Evolutionary conservation across 2,797 vertebrate species (phyloP), one percentile per base, ranked within the genome.

Genomic region (Telmatherina bonti): DNA sequence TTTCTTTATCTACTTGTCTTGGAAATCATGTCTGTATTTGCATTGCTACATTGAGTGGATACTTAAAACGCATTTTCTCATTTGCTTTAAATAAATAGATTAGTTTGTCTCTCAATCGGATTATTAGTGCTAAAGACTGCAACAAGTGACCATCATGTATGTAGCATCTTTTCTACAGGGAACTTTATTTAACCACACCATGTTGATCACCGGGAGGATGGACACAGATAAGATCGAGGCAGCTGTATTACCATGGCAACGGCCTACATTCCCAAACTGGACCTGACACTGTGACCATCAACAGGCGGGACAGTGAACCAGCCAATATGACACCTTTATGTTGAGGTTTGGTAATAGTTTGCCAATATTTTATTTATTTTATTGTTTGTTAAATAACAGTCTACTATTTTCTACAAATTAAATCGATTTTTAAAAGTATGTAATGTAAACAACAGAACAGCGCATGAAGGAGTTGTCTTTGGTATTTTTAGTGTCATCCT

Each of bases 191-290:
- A 54, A 27, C 78, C 53, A 67, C 66, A 30, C 30, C 66, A 49
- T 56, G 43, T 73, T 84, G 77, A 63, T 84, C 76, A 87, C 79
- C 79, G 71, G 64, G 20, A 87, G 51, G 84, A 87, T 84, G 70
- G 79, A 80, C 77, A 86, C 61, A 70, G 73, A 84, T 70, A 83
- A 78, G 68, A 70, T 74, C 12, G 71, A 75, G 81, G 84, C 88
- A 92, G 87, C 82, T 93, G 87, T 86, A 92, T 91, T 92, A 76
- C 84, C 89, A 93, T 93, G 89, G 82, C 33, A 65, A 92, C 89
- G 92, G 66, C 91, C 92, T 92, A 93, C 87, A 95, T 94, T 89
- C 84, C 81, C 73, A 63, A 78, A 78, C 73, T 87, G 85, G 88
- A 83, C 81, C 76, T 79, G 81, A 75, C 66, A 62, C 61, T 82